Evolutionary conservation across 2,113 vertebrate species (phyloP).

Genomic region (Pterocles burchelli): DNA sequence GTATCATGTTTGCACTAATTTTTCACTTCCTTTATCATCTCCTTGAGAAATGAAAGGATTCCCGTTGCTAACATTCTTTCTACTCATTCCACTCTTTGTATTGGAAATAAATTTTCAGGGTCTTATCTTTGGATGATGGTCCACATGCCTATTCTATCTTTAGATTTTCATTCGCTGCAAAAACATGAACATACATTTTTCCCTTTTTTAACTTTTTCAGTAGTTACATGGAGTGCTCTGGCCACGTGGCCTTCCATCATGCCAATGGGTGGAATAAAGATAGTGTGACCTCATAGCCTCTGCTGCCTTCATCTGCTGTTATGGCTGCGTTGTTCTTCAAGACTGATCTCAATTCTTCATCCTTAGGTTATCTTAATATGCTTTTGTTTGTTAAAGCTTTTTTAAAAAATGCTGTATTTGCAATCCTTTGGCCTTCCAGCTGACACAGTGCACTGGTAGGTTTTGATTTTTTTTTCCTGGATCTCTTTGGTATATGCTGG

Average conservation of each 20-base stretch:
- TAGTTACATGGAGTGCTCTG: not conserved
- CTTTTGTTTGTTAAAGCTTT: not conserved
- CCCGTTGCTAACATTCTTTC: not conserved
- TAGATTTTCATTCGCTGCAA: not conserved
- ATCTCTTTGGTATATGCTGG: not conserved
- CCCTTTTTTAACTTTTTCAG: not conserved
- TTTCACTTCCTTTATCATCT: not conserved
- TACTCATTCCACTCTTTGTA: not conserved
- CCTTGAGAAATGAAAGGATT: not conserved
- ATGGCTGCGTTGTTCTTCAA: not conserved
- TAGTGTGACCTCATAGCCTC: not conserved
- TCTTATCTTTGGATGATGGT: not conserved
- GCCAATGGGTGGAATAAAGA: not conserved
- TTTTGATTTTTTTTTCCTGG: not conserved
- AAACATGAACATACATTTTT: not conserved
- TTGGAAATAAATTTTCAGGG: not conserved
- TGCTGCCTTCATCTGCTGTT: not conserved
- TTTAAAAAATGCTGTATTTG: not conserved
- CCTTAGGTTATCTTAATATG: not conserved
- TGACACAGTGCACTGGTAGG: rapidly evolving
- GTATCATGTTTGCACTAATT: not conserved
- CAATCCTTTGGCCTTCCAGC: not conserved
- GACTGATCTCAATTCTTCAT: not conserved
- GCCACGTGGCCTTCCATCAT: rapidly evolving
- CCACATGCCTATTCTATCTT: not conserved